phyloP scores from a whole-genome alignment of 1,140 invertebrate genomes.

The Trichomalopsis sarcophagae region DNA sequence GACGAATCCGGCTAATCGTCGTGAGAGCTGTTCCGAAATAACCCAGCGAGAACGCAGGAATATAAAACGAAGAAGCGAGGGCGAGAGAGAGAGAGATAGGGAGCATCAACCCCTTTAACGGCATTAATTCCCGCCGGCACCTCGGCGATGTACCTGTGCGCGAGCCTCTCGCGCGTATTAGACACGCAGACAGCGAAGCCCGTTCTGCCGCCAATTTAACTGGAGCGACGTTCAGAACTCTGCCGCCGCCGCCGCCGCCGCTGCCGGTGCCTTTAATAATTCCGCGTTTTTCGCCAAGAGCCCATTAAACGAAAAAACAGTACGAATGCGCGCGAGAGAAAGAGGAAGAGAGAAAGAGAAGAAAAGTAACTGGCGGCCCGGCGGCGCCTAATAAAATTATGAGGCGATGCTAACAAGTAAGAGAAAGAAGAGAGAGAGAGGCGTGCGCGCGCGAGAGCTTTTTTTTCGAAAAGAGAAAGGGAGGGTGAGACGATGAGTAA shows the following conservation, averaged over 20 bases:
- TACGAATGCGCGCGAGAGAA: conserved; percentile 39
- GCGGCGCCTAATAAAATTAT: conserved; percentile 51
- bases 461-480: not conserved
- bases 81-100: not conserved
- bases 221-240: not conserved
- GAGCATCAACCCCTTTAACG: conserved; percentile 21
- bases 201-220: conserved; percentile 21
- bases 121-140: conserved; percentile 9
- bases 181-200: conserved; percentile 3
- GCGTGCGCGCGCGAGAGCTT: not conserved
- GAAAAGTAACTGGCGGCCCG: conserved; percentile 4
- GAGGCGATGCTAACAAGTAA: conserved; percentile 39
- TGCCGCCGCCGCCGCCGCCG: too few species aligned
- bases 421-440: conserved; percentile 35
- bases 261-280: conserved; percentile 28
- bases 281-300: conserved; percentile 37
- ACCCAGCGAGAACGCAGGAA: not conserved
- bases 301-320: conserved; percentile 47
- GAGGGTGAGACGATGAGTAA: too few species aligned
- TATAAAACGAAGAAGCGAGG: not conserved
- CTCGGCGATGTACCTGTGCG: not conserved
- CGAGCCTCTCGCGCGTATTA: not conserved
- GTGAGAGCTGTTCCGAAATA: not conserved
- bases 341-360: conserved; percentile 38
- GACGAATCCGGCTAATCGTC: not conserved